Conservation (phyloP, 1,140 invertebrate species). For the Brachionus plicatilis region DNA sequence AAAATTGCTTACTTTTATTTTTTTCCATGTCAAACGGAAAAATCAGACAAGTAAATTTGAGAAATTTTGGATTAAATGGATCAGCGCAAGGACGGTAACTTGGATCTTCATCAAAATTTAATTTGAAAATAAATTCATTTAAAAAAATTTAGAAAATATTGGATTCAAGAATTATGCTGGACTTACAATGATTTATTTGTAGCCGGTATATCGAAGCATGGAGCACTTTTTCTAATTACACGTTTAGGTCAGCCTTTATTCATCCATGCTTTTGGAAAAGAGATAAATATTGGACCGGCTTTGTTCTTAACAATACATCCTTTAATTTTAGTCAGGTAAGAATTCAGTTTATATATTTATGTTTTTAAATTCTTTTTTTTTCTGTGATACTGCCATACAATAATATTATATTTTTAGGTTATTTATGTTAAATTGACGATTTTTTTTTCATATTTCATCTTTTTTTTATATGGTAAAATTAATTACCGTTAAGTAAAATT, state of each 20-base stretch:
- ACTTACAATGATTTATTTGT: slow-evolving; percentile 51
- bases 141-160: slow-evolving; percentile 46
- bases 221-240: slow-evolving; percentile 48
- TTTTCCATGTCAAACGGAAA: slow-evolving; percentile 49
- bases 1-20: slow-evolving; percentile 47
- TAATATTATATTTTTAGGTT: no score
- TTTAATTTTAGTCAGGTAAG: slow-evolving; percentile 47
- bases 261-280: slow-evolving; percentile 47
- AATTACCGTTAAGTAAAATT: no score
- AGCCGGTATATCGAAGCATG: slow-evolving; percentile 49
- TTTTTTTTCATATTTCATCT: no score
- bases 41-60: slow-evolving; percentile 46
- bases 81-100: slow-evolving; percentile 36
- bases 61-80: slow-evolving; percentile 47
- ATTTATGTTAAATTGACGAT: no score
- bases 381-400: no score
- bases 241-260: slow-evolving; percentile 51
- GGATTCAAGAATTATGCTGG: slow-evolving; percentile 52
- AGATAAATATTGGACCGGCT: slow-evolving; percentile 50
- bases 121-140: not conserved
- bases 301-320: slow-evolving; percentile 52
- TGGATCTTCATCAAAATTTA: not conserved
- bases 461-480: no score
- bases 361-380: no score
- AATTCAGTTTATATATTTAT: not conserved